Evolutionary conservation across 2,113 vertebrate genomes (phyloP), one percentile per base, ranked within the genome.

Genomic region (Maylandia zebra): DNA sequence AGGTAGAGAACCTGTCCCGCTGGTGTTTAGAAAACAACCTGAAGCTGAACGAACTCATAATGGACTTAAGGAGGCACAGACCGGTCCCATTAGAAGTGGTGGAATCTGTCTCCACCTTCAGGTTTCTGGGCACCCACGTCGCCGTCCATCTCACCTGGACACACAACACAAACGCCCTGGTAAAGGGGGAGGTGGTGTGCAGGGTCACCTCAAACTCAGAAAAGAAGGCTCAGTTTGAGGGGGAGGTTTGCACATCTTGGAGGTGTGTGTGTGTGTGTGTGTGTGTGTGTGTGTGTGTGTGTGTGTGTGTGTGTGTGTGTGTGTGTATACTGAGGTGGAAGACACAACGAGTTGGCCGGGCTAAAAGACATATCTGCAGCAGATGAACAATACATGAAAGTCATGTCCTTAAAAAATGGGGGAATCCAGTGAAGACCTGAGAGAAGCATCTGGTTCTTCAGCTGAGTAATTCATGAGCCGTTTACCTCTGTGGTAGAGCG

Each of bases 31-130:
- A 34, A 61, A 1, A 61, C 1, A 34, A 34, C 30, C 57, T 61
- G 27, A 61, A 61, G 57, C 30, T 61, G 30, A 34, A 34, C 5
- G 30, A 4, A 34, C 30, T 64, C 9, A 1, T 34, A 0, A 34
- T 34, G 16, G 59, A 64, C 59, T 64, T 34, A 6, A 34, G 59
- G 59, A 64, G 59, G 30, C 16, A 11, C 59, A 1, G 9, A 64
- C 59, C 1, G 0, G 30, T 4, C 57, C 9, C 57, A 10, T 34
- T 34, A 34, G 0, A 59, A 2, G 8, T 59, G 8, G 56, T 59
- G 56, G 56, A 59, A 16, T 61, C 30, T 17, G 14, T 34, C 8
- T 61, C 30, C 57, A 32, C 57, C 56, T 32, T 59, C 27, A 32
- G 8, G 57, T 61, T 61, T 17, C 57, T 61, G 57, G 27, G 57